These are phyloP conservation scores for Frieseomelitta varia DNA, from an alignment of 1,140 invertebrate genomes.

Conservation along the genomic window DNA sequence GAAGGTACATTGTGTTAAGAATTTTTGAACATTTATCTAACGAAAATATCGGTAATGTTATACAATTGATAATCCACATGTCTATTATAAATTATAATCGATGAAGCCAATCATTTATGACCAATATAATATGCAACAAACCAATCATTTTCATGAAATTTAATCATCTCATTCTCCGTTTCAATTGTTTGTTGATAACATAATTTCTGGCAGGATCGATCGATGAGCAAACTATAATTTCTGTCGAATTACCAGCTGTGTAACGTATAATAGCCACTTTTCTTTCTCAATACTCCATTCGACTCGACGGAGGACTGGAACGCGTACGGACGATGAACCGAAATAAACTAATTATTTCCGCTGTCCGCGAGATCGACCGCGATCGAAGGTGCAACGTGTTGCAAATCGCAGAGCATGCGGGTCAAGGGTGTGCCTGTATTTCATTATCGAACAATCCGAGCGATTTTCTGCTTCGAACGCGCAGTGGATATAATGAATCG, in stretches of 20 bases:
- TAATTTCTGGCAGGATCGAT: neutral
- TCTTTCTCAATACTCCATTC: neutral
- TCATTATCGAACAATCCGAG: constrained; percentile 28
- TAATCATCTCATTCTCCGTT: neutral
- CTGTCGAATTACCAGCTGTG: neutral
- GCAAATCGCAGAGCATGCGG: constrained; percentile 15
- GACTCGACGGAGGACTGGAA: neutral
- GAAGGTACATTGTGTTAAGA: constrained; percentile 7
- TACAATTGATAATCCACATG: no score
- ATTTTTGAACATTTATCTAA: neutral
- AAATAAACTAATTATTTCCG: constrained; percentile 41
- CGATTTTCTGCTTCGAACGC: constrained; percentile 17
- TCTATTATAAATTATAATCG: no score
- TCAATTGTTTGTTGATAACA: neutral
- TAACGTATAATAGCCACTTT: neutral
- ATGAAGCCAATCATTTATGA: no score
- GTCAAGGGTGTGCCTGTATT: constrained; percentile 62
- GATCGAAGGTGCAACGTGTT: constrained; percentile 59
- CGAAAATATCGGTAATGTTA: neutral
- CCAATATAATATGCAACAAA: no score
- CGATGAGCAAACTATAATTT: no score
- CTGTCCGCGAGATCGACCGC: constrained; percentile 3
- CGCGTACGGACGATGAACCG: constrained; percentile 31
- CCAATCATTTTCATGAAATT: no score
- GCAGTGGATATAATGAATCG: constrained; percentile 34